phyloP scores from a whole-genome alignment of 2,797 vertebrate genomes.

The Pyrocephalus nanus region DNA sequence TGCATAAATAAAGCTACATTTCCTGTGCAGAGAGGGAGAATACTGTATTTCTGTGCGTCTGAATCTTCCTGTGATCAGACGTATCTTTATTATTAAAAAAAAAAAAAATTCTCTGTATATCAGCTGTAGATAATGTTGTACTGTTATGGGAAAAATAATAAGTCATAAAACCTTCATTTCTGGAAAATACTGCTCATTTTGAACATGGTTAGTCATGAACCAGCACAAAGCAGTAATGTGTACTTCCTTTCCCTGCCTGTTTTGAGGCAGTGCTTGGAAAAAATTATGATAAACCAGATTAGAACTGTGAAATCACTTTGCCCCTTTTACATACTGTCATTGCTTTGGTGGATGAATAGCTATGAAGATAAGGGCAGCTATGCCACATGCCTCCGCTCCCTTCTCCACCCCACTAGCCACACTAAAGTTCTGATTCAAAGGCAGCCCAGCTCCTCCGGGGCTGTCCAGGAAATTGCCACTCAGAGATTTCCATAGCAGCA shows the following conservation, averaged over 20 bases:
- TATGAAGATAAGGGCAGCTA: constrained; percentile 55
- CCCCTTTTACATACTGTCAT: constrained; percentile 18
- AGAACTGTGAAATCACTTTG: constrained; percentile 57
- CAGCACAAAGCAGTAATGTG: not conserved
- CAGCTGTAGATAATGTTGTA: not conserved
- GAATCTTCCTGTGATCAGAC: not conserved
- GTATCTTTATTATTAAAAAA: not conserved
- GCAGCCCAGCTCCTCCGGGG: not conserved
- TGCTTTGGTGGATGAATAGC: constrained; percentile 39
- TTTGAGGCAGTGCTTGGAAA: constrained; percentile 56
- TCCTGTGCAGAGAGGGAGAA: not conserved
- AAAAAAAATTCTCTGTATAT: not conserved
- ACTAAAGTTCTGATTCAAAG: constrained; percentile 34
- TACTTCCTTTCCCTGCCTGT: not conserved
- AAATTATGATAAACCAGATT: constrained; percentile 47
- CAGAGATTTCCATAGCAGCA: constrained; percentile 26
- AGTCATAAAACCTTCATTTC: not conserved
- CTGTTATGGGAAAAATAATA: constrained; percentile 22
- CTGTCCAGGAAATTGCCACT: constrained; percentile 72
- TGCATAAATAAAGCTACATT: not conserved
- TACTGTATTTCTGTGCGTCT: not conserved
- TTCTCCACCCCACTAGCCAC: constrained; percentile 27
- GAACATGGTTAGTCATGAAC: constrained; percentile 7
- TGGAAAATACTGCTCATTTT: constrained; percentile 2
- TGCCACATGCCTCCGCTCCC: not conserved